Percentiles rank a stretch among this genome's conserved stretches.
Evolutionary conservation across 2,797 vertebrate genomes (phyloP).

Genomic region (Helostoma temminkii): DNA sequence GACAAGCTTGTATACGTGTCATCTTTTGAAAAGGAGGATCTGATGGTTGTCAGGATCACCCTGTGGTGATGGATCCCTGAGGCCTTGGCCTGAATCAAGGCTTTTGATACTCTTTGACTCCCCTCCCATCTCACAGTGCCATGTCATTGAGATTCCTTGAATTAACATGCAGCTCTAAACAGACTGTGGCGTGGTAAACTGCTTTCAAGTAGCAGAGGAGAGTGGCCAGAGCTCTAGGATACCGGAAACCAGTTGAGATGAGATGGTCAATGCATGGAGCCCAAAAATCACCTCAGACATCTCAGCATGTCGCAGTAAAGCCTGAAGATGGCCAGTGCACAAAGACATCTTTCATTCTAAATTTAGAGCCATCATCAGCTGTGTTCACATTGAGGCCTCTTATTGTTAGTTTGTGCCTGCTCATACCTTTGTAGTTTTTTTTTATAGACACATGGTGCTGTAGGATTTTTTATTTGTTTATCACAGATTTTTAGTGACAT

Average conservation of each 20-base stretch:
- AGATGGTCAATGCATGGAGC: slow-evolving; percentile 55
- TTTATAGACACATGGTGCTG: not conserved
- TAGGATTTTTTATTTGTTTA: not conserved
- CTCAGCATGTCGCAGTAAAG: slow-evolving; percentile 45
- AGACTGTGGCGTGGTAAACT: slow-evolving; percentile 47
- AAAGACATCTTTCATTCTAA: slow-evolving; percentile 63
- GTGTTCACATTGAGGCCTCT: not conserved
- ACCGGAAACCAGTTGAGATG: slow-evolving; percentile 72
- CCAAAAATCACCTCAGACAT: slow-evolving; percentile 77
- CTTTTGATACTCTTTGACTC: slow-evolving; percentile 82
- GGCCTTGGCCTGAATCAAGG: slow-evolving; percentile 74
- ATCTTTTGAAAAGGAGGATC: slow-evolving; percentile 83
- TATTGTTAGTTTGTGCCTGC: not conserved
- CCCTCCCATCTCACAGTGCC: slow-evolving; percentile 72
- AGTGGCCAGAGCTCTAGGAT: slow-evolving; percentile 65
- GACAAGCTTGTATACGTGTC: slow-evolving; percentile 79
- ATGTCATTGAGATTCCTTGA: slow-evolving; percentile 70
- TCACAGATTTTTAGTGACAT: not conserved
- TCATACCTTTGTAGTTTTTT: not conserved
- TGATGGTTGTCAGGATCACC: slow-evolving; percentile 81
- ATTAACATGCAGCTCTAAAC: slow-evolving; percentile 72
- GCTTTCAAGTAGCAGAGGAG: slow-evolving; percentile 53
- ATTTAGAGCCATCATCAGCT: slow-evolving; percentile 47
- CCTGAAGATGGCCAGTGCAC: slow-evolving; percentile 50
- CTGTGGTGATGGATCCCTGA: slow-evolving; percentile 77